Evolutionary conservation across 2,888 invertebrate species (phyloP).

Genomic region (Acrobasis repandana): DNA sequence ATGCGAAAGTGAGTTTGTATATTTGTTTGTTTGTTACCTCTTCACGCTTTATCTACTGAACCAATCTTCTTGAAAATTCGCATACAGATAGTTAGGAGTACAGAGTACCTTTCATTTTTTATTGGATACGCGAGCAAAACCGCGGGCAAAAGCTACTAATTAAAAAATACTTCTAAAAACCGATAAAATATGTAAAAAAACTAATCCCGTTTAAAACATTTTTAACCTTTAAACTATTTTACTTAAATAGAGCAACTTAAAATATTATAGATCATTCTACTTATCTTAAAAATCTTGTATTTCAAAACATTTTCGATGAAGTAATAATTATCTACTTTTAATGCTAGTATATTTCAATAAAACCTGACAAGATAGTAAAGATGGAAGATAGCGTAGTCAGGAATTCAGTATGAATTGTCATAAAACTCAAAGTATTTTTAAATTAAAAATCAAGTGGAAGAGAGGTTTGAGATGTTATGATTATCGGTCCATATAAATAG

Average conservation of each 20-base stretch:
- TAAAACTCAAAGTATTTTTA: constrained; percentile 18
- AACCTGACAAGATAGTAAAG: constrained; percentile 20
- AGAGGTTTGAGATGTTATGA: constrained; percentile 1
- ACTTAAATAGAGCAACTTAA: constrained; percentile 2
- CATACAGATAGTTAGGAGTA: too few species aligned
- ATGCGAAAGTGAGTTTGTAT: too few species aligned
- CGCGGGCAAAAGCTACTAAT: too few species aligned
- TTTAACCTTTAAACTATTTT: neutral
- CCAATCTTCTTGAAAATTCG: too few species aligned
- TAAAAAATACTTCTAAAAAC: too few species aligned
- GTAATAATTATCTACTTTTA: constrained; percentile 28
- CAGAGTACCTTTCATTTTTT: too few species aligned
- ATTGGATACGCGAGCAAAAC: too few species aligned
- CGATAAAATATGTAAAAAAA: too few species aligned
- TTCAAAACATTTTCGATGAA: constrained; percentile 27
- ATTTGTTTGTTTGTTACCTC: too few species aligned
- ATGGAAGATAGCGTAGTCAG: constrained; percentile 23
- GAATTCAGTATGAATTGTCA: constrained; percentile 10
- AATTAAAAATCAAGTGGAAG: neutral
- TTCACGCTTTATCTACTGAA: too few species aligned
- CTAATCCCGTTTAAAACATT: too few species aligned
- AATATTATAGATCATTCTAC: neutral
- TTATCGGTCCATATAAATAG: neutral
- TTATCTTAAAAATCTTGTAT: constrained; percentile 21
- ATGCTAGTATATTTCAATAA: constrained; percentile 29